Evolutionary conservation across 1,140 invertebrate genomes (phyloP).

Genomic region (Diplogasteroides magnus): DNA sequence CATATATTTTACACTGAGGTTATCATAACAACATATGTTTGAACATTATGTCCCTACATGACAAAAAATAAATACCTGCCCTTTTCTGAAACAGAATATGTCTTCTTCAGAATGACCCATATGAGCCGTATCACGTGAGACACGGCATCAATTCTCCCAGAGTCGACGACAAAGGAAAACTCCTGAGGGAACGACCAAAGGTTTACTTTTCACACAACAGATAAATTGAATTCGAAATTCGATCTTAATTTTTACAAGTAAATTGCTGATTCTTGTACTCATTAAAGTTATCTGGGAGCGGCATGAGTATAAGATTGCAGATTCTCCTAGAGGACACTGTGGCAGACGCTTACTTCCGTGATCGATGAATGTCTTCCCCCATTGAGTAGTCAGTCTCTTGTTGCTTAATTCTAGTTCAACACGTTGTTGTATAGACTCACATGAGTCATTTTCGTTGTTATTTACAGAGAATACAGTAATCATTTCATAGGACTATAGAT

Average conservation of each 20-base stretch:
- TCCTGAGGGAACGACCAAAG: slow-evolving; percentile 48
- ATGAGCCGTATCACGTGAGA: slow-evolving; percentile 48
- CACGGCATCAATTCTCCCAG: slow-evolving; percentile 46
- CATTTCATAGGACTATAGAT: too few species aligned
- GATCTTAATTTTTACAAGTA: not conserved
- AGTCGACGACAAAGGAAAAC: slow-evolving; percentile 41
- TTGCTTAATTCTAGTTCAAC: too few species aligned
- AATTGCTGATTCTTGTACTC: not conserved
- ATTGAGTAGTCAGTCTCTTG: too few species aligned
- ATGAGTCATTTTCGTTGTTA: too few species aligned
- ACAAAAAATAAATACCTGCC: too few species aligned
- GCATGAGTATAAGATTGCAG: slow-evolving; percentile 1
- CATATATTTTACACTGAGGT: not conserved
- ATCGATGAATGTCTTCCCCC: slow-evolving; percentile 8
- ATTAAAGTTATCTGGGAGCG: not conserved
- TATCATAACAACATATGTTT: not conserved
- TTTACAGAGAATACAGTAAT: too few species aligned
- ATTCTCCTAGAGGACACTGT: slow-evolving; percentile 14
- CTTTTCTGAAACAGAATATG: not conserved
- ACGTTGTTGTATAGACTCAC: too few species aligned
- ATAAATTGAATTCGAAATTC: slow-evolving; percentile 8
- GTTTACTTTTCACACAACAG: slow-evolving; percentile 16
- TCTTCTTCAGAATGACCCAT: slow-evolving; percentile 41
- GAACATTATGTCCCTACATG: not conserved
- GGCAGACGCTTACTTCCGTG: slow-evolving; percentile 11